Base-by-base conservation (phyloP, 2,888 invertebrate species). In the Melolontha melolontha region DNA sequence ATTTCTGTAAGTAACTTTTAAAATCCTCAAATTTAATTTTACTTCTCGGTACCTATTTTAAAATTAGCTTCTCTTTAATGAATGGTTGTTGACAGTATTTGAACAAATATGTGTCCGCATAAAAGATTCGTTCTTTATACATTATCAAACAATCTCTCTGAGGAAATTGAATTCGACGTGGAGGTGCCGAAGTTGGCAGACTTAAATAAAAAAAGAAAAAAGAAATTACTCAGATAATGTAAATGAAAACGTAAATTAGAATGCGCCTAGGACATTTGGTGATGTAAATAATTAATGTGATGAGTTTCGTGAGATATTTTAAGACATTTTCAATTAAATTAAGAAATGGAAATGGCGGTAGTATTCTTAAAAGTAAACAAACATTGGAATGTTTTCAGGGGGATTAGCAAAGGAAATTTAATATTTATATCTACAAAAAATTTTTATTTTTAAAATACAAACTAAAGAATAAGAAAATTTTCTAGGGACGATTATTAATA, bases 281-380 rank as follows among this genome's bases (percentile, higher is more conserved):
- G 55, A 17, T 55, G 55, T 55, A 55, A 41, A 55, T 40, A 55
- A 55, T 55, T 41, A 55, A 55, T 17, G 55, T 55, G 52, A 34
- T 34, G 51, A 29, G 51, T 51, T 51, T 54, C 40, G 16, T 17
- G 55, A 55, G 40, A 40, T 55, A 55, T 40, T 22, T 40, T 7
- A 40, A 41, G 55, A 16, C 39, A 12, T 55, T 11, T 55, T n/a
- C 41, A 40, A 55, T 41, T 55, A 40, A 40, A 55, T 41, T 17
- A 40, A 17, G 22, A 55, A 55, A 22, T 16, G 40, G 7, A 34
- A 10, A 34, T 6, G 6, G 34, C 6, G 6, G 34, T 34, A 34
- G 10, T 34, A 34, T 40, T 17, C 10, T 16, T 8, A 11, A 41
- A 40, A 41, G 11, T 55, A 55, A 55, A 55, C 41, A 41, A 55